phyloP scores from a whole-genome alignment of 2,113 vertebrate species.

The Poicephalus gulielmi region DNA sequence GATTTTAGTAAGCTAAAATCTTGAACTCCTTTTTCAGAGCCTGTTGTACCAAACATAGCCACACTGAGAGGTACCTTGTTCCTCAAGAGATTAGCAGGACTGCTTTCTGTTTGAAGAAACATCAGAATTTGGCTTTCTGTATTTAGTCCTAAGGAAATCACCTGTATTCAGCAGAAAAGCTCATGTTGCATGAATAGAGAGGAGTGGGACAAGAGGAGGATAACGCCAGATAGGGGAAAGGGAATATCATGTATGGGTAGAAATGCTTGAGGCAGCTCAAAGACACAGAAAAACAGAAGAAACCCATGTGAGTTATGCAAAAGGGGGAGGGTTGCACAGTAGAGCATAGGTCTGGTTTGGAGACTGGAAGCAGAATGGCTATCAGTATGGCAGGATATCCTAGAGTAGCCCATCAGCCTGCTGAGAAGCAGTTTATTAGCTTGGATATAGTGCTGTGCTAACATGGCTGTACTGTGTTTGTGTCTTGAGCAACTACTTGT shows the following conservation, averaged over 20 bases:
- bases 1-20: not conserved
- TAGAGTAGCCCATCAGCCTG: not conserved
- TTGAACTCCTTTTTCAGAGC: not conserved
- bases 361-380: not conserved
- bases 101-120: not conserved
- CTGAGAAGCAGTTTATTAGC: not conserved
- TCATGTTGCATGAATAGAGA: not conserved
- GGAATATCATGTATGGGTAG: not conserved
- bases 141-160: not conserved
- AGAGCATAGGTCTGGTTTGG: not conserved
- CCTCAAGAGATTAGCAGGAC: not conserved
- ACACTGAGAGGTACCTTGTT: not conserved
- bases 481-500: not conserved
- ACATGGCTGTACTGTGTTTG: not conserved
- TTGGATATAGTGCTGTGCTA: not conserved
- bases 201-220: rapidly evolving
- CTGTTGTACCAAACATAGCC: not conserved
- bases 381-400: not conserved
- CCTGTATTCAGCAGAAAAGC: not conserved
- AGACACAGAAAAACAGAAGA: not conserved
- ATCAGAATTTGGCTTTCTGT: not conserved
- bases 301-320: not conserved
- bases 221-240: not conserved
- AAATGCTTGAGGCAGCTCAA: not conserved
- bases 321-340: not conserved